Base-by-base conservation (phyloP, 2,888 invertebrate genomes). In the Chalcis sispes region DNA sequence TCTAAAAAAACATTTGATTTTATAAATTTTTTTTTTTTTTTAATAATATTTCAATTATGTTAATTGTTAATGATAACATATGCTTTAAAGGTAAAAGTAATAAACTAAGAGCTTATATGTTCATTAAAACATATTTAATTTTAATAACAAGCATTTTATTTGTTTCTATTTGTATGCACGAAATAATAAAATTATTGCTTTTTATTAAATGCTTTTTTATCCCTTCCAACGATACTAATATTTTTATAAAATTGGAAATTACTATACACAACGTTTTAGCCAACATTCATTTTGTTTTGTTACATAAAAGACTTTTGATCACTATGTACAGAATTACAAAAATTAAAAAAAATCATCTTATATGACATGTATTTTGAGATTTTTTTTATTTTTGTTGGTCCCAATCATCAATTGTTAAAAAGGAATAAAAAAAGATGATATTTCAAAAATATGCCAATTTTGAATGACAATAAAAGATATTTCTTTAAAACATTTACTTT, bases 161-260 rank as follows among this genome's bases (percentile, higher is more conserved):
- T 69, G 40, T 46, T 61, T 23, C 23, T 32, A 29, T 42, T 70
- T 40, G 59, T 42, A 36, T 10, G 52, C 32, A 58, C 18, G 32
- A 70, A n/a, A 58, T 42, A n/a, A 62, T 74, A 42, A 64, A 67
- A 23, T 65, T 69, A 72, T 75, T 72, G 74, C 74, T 72, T 72
- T 50, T 52, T 61, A 32, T 15, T 62, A 67, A 56, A 62, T 20
- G 40, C 10, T 64, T 69, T 36, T 23, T 62, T 58, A 58, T 69
- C 64, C 66, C 52, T 73, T 40, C 66, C 64, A 71, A 75, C 61
- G 66, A 66, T 70, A 32, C 48, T 71, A 77, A 67, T 69, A 69
- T 75, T 64, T 1, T 64, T 77, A 77, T 74, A 77, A 75, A 75
- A 75, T 75, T 75, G 72, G 54, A 75, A 74, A 77, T 61, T 52